A percentile compares a stretch with the other conserved stretches of the same genome.
Evolutionary conservation across 2,113 vertebrate genomes (phyloP).

Genomic region (Amazona guildingii): DNA sequence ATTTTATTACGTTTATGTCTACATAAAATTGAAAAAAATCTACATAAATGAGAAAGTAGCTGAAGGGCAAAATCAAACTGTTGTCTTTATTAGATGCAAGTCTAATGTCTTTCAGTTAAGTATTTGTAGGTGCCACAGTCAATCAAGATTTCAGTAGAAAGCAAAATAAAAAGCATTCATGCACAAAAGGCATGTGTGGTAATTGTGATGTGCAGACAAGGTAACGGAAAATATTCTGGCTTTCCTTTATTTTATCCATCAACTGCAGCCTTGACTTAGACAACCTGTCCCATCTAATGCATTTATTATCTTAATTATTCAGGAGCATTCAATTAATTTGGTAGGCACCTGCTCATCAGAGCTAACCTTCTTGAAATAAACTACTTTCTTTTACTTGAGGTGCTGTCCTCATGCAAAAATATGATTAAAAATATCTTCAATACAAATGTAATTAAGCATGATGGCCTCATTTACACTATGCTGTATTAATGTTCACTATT

Average conservation of each 20-base stretch:
- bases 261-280: slow-evolving; percentile 76
- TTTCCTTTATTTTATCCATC: slow-evolving; percentile 83
- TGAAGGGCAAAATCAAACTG: slow-evolving; percentile 80
- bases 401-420: slow-evolving; percentile 4
- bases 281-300: slow-evolving; percentile 78
- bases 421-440: not conserved
- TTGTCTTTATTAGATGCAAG: slow-evolving; percentile 83
- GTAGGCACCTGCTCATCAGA: slow-evolving; percentile 44
- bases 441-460: not conserved
- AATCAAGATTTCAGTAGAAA: slow-evolving; percentile 87
- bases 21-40: slow-evolving; percentile 56
- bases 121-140: slow-evolving; percentile 85
- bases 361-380: not conserved
- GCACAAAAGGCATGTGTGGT: slow-evolving; percentile 85
- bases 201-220: slow-evolving; percentile 87
- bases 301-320: slow-evolving; percentile 73
- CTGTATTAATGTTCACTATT: slow-evolving; percentile 45
- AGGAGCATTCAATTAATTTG: slow-evolving; percentile 62
- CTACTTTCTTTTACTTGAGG: not conserved
- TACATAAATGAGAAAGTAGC: slow-evolving; percentile 74
- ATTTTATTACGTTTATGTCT: slow-evolving; percentile 70
- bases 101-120: slow-evolving; percentile 83
- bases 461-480: not conserved
- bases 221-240: slow-evolving; percentile 84
- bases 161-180: slow-evolving; percentile 82